Base-by-base conservation (phyloP, 1,140 invertebrate species). In the Palaemon carinicauda region DNA sequence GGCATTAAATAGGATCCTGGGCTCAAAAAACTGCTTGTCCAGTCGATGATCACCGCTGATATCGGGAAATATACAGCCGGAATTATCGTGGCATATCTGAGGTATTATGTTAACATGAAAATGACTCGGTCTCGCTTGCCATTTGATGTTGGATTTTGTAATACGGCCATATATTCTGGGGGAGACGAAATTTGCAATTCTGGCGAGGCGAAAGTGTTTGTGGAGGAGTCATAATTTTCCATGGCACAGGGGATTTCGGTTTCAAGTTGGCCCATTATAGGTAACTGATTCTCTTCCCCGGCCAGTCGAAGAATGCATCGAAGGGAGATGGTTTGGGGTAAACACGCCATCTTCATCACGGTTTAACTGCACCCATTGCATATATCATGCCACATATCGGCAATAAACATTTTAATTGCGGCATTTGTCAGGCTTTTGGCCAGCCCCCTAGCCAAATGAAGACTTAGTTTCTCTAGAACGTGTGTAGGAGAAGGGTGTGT, bases 361-460 rank as follows among this genome's bases (percentile, higher is more conserved):
- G 65, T 79, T 79, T 86, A 86, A 86, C 60, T 80, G 51, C 83
- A 75, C 71, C 60, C 65, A 65, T 73, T 71, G 83, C 52, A 79
- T 86, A 80, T 86, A 80, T 86, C 83, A 80, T 86, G 60, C 83
- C 78, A 74, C 83, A 71, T 86, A 86, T 86, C 83, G 56, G 75
- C 83, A 41, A 86, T 86, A 86, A 86, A 86, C 73, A 86, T 80
- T 86, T 86, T 86, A 86, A 86, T 86, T 86, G 83, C 77, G 50
- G 73, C 82, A 56, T 79, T 65, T 71, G 77, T 86, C 77, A 31
- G 51, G 77, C 53, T 27, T 71, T 86, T 80, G 51, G 77, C 50
- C 65, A 73, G 56, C 75, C 54, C 51, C 78, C 69, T 77, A 53
- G 17, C 15, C 77, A 83, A 53, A 83, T 83, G 81, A 83, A 75